phyloP scores from a whole-genome alignment of 2,888 invertebrate species.

The Gymnoscelis rufifasciata region DNA sequence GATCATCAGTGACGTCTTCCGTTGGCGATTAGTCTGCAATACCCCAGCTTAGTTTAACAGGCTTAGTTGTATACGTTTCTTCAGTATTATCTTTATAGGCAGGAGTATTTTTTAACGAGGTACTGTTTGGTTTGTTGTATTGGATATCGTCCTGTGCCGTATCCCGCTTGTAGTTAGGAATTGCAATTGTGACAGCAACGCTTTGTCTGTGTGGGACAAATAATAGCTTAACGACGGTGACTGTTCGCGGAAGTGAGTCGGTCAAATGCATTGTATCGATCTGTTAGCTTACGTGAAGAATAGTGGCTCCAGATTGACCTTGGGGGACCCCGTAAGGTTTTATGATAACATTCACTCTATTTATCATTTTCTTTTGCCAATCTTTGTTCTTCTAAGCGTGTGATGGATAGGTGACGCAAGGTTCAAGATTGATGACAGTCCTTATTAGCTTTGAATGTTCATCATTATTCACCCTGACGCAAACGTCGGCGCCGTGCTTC shows the following conservation, averaged over 20 bases:
- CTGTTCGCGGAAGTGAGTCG: constrained; percentile 32
- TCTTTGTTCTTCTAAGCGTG: background rate
- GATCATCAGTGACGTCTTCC: constrained; percentile 27
- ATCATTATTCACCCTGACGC: constrained; percentile 38
- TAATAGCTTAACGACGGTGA: constrained; percentile 28
- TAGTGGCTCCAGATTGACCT: constrained; percentile 15
- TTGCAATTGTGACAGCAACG: constrained; percentile 49
- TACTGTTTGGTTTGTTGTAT: constrained; percentile 66
- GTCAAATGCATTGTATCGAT: constrained; percentile 35
- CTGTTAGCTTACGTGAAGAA: constrained; percentile 25
- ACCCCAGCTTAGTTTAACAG: constrained; percentile 45
- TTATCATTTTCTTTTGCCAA: background rate
- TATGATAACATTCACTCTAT: background rate
- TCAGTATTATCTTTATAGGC: constrained; percentile 42
- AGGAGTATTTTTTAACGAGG: constrained; percentile 56
- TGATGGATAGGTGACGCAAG: constrained; percentile 4
- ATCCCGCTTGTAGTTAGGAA: constrained; percentile 65
- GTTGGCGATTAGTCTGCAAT: constrained; percentile 49
- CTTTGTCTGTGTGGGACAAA: constrained; percentile 63
- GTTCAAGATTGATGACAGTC: constrained; percentile 30
- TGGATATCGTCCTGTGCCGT: constrained; percentile 67
- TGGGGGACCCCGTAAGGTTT: constrained; percentile 5
- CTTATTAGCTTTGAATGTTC: constrained; percentile 33
- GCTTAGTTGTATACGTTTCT: constrained; percentile 57
- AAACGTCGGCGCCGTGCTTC: constrained; percentile 32